Conservation (phyloP, 2,888 invertebrate species). For the Panopea generosa region DNA sequence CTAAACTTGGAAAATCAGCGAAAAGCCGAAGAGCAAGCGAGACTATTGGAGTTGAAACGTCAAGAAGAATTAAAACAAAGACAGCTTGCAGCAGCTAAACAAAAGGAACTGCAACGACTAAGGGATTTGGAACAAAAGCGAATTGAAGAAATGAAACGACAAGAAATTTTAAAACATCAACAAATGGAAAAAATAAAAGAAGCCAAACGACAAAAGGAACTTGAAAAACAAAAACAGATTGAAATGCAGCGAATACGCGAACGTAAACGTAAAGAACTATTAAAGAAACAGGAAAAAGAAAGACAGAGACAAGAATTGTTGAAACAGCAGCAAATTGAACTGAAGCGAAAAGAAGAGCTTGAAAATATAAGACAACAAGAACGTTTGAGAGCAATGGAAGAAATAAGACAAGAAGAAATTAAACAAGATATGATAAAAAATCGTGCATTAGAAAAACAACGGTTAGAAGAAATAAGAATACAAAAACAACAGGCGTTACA, state of each 20-base stretch:
- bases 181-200: slow-evolving; percentile 34
- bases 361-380: slow-evolving; percentile 8
- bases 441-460: not conserved
- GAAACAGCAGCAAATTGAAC: slow-evolving; percentile 1
- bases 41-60: not conserved
- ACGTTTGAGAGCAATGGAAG: not conserved
- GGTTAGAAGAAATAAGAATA: not conserved
- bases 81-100: slow-evolving; percentile 17
- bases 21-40: slow-evolving; percentile 3
- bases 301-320: slow-evolving; percentile 29
- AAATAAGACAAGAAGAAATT: slow-evolving; percentile 11
- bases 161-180: slow-evolving; percentile 23
- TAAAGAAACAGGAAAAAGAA: slow-evolving; percentile 14
- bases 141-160: slow-evolving; percentile 6
- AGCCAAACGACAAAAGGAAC: slow-evolving; percentile 18
- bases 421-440: slow-evolving; percentile 22
- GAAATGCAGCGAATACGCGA: slow-evolving; percentile 21
- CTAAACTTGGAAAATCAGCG: too few species aligned
- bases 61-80: slow-evolving; percentile 22
- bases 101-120: slow-evolving; percentile 18
- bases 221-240: slow-evolving; percentile 11
- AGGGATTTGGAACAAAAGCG: slow-evolving; percentile 10
- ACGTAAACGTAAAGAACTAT: slow-evolving; percentile 17
- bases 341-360: slow-evolving; percentile 8
- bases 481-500: slow-evolving; percentile 20